These are phyloP conservation scores for Apantesis nais DNA, from an alignment of 2,888 invertebrate species.

Conservation along the genomic window DNA sequence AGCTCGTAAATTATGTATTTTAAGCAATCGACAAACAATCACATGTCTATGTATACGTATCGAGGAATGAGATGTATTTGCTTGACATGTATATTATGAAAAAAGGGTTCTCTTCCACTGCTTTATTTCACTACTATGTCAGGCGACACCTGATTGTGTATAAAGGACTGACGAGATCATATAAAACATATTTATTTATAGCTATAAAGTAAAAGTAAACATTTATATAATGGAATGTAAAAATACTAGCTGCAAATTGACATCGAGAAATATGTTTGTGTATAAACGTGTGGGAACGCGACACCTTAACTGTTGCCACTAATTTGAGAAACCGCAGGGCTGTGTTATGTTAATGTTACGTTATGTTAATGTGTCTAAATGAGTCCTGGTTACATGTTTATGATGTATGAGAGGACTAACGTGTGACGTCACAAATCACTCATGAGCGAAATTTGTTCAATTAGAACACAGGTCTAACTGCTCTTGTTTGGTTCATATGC, in stretches of 20 bases:
- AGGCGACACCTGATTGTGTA: no score
- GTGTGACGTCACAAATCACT: slow-evolving; percentile 7
- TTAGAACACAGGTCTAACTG: not conserved
- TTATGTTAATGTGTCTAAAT: not conserved
- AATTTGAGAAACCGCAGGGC: not conserved
- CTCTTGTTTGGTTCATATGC: no score
- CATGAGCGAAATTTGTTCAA: not conserved
- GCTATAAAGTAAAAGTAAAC: no score
- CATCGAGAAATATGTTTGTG: not conserved
- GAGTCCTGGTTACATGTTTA: slow-evolving; percentile 3
- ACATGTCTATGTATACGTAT: not conserved
- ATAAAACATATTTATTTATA: not conserved
- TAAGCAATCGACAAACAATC: not conserved
- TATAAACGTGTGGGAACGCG: not conserved
- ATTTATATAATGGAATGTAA: not conserved
- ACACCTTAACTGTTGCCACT: not conserved
- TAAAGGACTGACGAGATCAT: not conserved
- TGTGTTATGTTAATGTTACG: not conserved
- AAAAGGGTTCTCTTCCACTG: not conserved
- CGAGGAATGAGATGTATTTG: not conserved
- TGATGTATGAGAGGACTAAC: not conserved
- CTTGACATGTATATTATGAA: no score
- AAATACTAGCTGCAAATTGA: not conserved
- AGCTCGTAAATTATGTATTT: not conserved
- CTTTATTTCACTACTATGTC: not conserved